Conservation (phyloP, 2,797 vertebrate genomes). For the Malurus leucopterus region DNA sequence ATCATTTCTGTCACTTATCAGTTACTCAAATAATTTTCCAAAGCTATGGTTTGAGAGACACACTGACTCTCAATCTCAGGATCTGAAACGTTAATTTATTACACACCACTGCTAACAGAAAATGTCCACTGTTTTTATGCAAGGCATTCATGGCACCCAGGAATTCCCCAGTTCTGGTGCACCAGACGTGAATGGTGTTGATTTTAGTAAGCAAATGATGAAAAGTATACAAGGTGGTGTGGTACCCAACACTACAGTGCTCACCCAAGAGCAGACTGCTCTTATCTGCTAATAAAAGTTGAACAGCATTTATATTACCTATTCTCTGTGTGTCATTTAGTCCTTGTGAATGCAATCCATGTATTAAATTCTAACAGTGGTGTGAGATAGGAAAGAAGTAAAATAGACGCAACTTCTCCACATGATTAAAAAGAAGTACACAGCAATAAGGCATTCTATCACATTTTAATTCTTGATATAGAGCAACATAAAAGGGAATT, state of each 20-base stretch:
- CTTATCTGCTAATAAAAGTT: neutral
- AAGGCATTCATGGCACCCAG: neutral
- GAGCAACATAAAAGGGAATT: neutral
- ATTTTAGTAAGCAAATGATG: neutral
- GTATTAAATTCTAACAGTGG: neutral
- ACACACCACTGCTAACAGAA: neutral
- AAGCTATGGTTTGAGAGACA: neutral
- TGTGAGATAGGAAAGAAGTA: neutral
- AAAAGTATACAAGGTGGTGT: neutral
- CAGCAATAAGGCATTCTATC: neutral
- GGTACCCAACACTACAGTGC: rapidly evolving
- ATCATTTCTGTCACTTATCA: neutral
- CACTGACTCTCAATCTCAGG: neutral
- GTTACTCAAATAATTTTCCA: neutral
- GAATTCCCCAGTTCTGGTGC: neutral
- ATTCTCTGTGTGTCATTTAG: neutral
- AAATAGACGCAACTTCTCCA: neutral
- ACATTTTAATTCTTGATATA: neutral
- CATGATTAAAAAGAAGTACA: neutral
- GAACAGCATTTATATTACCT: neutral
- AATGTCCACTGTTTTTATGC: neutral
- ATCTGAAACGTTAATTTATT: neutral
- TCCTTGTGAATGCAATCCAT: neutral
- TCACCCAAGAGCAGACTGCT: neutral
- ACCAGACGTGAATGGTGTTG: neutral